Base-by-base conservation (phyloP, 2,113 vertebrate genomes). In the Pygoscelis adeliae region DNA sequence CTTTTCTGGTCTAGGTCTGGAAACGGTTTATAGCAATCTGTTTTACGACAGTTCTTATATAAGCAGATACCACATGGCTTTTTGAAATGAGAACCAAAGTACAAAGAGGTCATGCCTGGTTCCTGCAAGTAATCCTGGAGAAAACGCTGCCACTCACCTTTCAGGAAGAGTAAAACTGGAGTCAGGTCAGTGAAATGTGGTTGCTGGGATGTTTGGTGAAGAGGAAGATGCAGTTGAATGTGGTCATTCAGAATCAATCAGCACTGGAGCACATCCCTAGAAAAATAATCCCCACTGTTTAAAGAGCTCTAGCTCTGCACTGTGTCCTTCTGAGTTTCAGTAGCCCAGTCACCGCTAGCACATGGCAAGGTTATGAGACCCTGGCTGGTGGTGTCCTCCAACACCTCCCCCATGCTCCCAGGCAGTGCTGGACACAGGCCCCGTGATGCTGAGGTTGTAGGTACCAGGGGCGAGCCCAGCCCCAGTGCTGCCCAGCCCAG, bases 11-110 rank as follows among this genome's bases (percentile, higher is more conserved):
- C 19, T 10, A 8, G 58, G 34, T 40, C 49, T 88, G 40, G 40
- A 32, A 34, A 47, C 2, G 12, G 27, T 53, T 46, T 22, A 11
- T 22, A 32, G 10, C 38, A 13, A 19, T 15, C 10, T 22, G 18
- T 4, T 63, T 34, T 20, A 47, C 2, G 3, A 2, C 40, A n/a
- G 1, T 22, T 61, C 66, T 34, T 40, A 29, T 20, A 34, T 5
- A 16, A 13, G 49, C 15, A 34, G 34, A 38, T 5, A 8, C 18
- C 74, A 13, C 1, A 0, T 2, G 9, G 22, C 19, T 40, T 32
- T 18, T 34, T 10, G 56, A 55, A 47, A 15, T 19, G 15, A 46
- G 56, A 55, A 29, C 18, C 2, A 11, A 11, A 1, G 22, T 12
- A 7, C 46, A 9, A 11, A 13, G 46, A 17, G 11, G 55, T 36